Percentiles rank a stretch among this genome's conserved stretches.
Evolutionary conservation across 2,888 invertebrate species (phyloP).

Genomic region (Lumbricus terrestris): DNA sequence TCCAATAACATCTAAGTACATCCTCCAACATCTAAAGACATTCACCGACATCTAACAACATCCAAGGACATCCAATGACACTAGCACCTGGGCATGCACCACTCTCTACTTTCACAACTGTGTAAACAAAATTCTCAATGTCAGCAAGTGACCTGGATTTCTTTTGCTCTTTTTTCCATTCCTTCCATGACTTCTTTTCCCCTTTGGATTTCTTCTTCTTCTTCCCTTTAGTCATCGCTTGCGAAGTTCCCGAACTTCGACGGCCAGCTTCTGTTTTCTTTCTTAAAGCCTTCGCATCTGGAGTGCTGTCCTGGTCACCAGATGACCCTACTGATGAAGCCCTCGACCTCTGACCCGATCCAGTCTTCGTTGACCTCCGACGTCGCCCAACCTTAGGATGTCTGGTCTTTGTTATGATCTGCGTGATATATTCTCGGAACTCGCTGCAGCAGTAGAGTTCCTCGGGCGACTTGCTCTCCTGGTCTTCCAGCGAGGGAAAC

Average conservation of each 20-base stretch:
- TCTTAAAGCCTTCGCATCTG: not conserved
- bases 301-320: no score
- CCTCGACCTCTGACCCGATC: not conserved
- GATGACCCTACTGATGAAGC: not conserved
- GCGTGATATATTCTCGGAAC: constrained; percentile 50
- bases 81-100: no score
- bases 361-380: not conserved
- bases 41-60: no score
- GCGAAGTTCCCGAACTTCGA: not conserved
- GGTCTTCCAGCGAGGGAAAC: constrained; percentile 53
- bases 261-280: not conserved
- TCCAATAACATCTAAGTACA: no score
- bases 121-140: not conserved
- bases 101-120: no score
- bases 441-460: constrained; percentile 55
- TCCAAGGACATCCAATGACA: no score
- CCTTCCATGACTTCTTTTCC: not conserved
- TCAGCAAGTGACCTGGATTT: not conserved
- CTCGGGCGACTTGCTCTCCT: constrained; percentile 46
- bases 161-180: not conserved
- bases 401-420: not conserved
- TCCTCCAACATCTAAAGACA: no score
- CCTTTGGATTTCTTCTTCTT: not conserved
- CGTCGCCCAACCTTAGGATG: not conserved
- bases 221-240: not conserved